These are phyloP conservation scores for Nowickia ferox DNA, from an alignment of 2,888 invertebrate genomes.

Conservation along the genomic window DNA sequence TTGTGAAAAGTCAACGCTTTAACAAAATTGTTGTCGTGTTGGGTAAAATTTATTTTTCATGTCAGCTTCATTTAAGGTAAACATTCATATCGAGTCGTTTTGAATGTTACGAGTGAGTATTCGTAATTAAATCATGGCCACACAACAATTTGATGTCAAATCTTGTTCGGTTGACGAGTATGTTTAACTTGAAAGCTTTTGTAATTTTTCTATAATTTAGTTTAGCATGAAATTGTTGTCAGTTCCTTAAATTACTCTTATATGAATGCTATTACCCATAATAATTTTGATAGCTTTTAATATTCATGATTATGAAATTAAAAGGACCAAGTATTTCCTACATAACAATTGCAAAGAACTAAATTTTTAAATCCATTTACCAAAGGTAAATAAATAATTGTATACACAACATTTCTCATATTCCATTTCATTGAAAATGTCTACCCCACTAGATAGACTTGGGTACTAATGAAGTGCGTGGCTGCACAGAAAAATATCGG, in stretches of 20 bases:
- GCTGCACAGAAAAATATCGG: too few relatives aligned
- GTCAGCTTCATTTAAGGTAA: conserved; percentile 63
- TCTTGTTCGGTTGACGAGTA: conserved; percentile 28
- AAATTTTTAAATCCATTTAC: too few relatives aligned
- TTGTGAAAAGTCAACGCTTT: conserved; percentile 70
- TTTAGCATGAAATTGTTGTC: conserved; percentile 43
- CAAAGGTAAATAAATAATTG: too few relatives aligned
- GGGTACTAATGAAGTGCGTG: too few relatives aligned
- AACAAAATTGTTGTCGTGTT: conserved; percentile 70
- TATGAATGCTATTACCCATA: neutral
- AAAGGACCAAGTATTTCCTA: too few relatives aligned
- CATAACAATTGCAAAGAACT: too few relatives aligned
- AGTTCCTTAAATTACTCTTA: conserved; percentile 16
- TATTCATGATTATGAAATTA: too few relatives aligned
- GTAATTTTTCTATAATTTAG: conserved; percentile 16
- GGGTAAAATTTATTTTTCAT: conserved; percentile 67
- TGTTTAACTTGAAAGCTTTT: conserved; percentile 29
- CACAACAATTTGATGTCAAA: conserved; percentile 42
- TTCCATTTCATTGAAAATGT: too few relatives aligned
- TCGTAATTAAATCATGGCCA: conserved; percentile 38
- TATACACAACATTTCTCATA: too few relatives aligned
- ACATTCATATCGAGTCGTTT: conserved; percentile 57
- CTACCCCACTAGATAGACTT: too few relatives aligned
- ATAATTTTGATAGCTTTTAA: too few relatives aligned
- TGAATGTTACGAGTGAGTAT: conserved; percentile 16